Evolutionary conservation across 2,113 vertebrate species (phyloP).

Genomic region (Mus spicilegus): DNA sequence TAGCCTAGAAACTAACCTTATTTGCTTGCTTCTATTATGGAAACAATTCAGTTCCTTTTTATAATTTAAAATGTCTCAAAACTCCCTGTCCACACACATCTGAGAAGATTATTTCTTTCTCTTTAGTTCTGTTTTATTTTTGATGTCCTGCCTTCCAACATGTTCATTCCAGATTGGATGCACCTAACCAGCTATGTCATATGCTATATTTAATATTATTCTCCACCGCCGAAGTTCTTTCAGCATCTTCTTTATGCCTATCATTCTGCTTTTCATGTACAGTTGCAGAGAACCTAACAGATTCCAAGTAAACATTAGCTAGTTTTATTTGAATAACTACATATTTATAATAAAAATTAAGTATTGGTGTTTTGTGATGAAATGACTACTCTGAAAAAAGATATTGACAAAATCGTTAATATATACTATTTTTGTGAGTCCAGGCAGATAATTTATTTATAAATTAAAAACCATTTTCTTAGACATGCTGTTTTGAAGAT

Average conservation of each 20-base stretch:
- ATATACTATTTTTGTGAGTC: neutral
- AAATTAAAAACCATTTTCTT: neutral
- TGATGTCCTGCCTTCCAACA: fast-evolving
- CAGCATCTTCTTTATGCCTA: neutral
- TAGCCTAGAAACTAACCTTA: neutral
- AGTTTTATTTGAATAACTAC: neutral
- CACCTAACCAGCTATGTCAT: neutral
- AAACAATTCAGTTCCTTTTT: neutral
- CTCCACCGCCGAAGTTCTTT: neutral
- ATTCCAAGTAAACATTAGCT: neutral
- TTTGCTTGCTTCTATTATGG: neutral
- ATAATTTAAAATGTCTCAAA: conserved; percentile 28
- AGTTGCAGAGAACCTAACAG: neutral
- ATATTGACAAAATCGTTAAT: neutral
- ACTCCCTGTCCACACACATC: neutral
- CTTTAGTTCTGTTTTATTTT: neutral
- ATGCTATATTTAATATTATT: neutral
- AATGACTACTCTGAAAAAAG: neutral
- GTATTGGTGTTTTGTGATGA: neutral
- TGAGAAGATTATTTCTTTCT: neutral
- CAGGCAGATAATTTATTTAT: neutral
- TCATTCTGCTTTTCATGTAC: neutral
- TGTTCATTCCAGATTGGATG: neutral
- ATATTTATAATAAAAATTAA: neutral
- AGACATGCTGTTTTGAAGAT: neutral